Evolutionary conservation across 2,113 vertebrate species (phyloP).

Genomic region (Onychostoma macrolepis): DNA sequence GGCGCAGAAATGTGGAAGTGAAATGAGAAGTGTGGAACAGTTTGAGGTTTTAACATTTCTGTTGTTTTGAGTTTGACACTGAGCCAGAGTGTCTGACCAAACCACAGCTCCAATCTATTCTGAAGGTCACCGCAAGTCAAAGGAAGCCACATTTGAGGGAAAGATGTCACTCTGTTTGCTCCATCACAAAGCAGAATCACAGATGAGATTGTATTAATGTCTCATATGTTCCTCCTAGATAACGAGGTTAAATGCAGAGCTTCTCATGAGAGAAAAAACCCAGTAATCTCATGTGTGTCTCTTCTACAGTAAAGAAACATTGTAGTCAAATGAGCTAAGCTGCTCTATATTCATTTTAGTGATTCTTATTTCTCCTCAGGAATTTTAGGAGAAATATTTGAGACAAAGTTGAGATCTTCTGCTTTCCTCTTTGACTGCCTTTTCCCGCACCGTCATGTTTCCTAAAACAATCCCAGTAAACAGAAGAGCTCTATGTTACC

Average conservation of each 20-base stretch:
- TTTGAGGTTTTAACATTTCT: slow-evolving; percentile 53
- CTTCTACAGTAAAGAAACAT: background rate
- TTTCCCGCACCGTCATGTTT: background rate
- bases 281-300: background rate
- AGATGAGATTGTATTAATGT: background rate
- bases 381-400: background rate
- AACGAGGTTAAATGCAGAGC: background rate
- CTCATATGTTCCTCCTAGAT: background rate
- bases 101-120: slow-evolving; percentile 15
- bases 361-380: background rate
- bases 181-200: background rate
- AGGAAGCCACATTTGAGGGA: background rate
- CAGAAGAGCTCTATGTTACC: background rate
- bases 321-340: background rate
- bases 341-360: background rate
- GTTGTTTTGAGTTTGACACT: slow-evolving; percentile 3
- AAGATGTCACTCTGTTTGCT: background rate
- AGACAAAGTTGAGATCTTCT: background rate
- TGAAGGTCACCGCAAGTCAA: background rate
- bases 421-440: background rate
- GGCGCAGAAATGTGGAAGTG: slow-evolving; percentile 53
- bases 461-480: background rate
- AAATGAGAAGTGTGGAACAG: slow-evolving; percentile 58
- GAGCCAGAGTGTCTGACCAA: background rate
- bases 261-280: background rate